Evolutionary conservation across 2,888 invertebrate genomes (phyloP).

Genomic region (Drymonia ruficornis): DNA sequence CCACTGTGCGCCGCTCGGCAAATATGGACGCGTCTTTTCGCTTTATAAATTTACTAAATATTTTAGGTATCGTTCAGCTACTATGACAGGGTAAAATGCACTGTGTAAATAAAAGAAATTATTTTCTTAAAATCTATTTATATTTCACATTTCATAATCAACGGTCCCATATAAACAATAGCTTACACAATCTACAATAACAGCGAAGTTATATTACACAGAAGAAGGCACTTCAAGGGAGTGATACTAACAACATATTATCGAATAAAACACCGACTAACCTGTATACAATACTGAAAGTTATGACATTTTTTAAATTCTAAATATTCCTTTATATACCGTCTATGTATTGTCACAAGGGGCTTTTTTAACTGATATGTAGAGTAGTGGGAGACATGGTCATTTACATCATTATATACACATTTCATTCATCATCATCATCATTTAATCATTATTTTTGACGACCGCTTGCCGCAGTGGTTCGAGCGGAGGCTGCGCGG

Average conservation of each 20-base stretch:
- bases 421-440: no score
- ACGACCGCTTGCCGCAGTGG: no score
- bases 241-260: slow-evolving; percentile 22
- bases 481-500: no score
- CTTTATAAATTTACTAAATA: no score
- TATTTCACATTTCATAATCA: slow-evolving; percentile 44
- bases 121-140: slow-evolving; percentile 44
- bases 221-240: slow-evolving; percentile 66
- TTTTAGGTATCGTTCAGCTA: no score
- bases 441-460: no score
- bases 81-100: no score
- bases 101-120: slow-evolving; percentile 7
- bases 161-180: slow-evolving; percentile 48
- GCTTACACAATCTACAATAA: slow-evolving; percentile 36
- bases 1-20: no score
- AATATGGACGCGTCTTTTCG: no score
- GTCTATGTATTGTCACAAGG: background rate
- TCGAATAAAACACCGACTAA: background rate
- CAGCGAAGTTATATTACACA: slow-evolving; percentile 40
- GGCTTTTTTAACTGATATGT: no score
- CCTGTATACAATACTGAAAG: slow-evolving; percentile 2
- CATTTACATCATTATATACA: no score
- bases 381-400: no score
- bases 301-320: background rate
- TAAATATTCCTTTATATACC: background rate